phyloP scores from a whole-genome alignment of 2,888 invertebrate species.

The Drosophila rubida region DNA sequence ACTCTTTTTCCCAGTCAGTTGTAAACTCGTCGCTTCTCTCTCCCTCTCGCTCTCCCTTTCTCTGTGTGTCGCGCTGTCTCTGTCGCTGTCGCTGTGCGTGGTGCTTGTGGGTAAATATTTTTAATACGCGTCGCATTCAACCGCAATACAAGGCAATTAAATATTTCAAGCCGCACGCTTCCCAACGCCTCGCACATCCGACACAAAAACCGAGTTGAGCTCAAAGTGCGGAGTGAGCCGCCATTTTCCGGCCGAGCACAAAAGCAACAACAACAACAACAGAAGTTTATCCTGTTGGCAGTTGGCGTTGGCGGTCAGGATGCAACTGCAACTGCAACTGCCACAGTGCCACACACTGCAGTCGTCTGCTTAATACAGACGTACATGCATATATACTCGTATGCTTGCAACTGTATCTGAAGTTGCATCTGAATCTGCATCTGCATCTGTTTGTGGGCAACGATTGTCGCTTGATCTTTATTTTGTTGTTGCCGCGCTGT shows the following conservation, averaged over 20 bases:
- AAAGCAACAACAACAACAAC: constrained; percentile 50
- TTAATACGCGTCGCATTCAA: constrained; percentile 81
- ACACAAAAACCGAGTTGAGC: constrained; percentile 33
- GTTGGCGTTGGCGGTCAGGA: constrained; percentile 63
- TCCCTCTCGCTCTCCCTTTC: not conserved
- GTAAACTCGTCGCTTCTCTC: not conserved
- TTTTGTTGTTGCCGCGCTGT: constrained; percentile 9
- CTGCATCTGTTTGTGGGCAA: constrained; percentile 56
- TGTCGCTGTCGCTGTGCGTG: too few species aligned
- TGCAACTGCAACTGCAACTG: constrained; percentile 40
- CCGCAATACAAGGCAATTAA: constrained; percentile 84
- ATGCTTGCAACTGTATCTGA: constrained; percentile 12
- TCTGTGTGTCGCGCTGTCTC: too few species aligned
- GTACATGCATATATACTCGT: not conserved
- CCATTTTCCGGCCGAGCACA: constrained; percentile 52
- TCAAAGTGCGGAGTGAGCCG: constrained; percentile 44
- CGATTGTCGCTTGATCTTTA: constrained; percentile 74
- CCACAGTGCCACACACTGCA: constrained; percentile 26
- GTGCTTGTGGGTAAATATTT: constrained; percentile 74
- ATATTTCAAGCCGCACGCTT: constrained; percentile 75
- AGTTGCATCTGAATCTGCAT: constrained; percentile 36
- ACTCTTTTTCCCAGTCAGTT: constrained; percentile 21
- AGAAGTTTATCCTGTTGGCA: constrained; percentile 73
- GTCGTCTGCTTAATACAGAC: constrained; percentile 4
- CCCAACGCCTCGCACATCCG: constrained; percentile 44